Conservation (phyloP, 2,113 vertebrate genomes). For the Carettochelys insculpta region DNA sequence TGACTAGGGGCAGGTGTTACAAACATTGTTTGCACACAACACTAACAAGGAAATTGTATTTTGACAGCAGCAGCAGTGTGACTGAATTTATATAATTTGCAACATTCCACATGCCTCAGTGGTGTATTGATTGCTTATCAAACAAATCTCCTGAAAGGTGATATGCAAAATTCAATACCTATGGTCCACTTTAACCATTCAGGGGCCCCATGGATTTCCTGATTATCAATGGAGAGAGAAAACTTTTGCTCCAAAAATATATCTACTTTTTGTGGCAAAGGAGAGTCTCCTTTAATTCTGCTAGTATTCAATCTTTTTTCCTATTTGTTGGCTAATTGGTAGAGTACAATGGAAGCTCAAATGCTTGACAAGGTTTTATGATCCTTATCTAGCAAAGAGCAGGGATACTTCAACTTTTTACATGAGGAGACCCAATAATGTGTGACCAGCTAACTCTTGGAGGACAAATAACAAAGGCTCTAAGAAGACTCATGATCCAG, state of each 20-base stretch:
- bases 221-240: not conserved
- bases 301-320: accelerated
- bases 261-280: not conserved
- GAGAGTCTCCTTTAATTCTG: not conserved
- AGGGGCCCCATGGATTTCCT: not conserved
- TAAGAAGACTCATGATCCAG: not conserved
- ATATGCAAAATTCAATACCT: not conserved
- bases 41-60: not conserved
- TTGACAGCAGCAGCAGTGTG: not conserved
- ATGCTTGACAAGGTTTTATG: not conserved
- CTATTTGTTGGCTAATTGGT: not conserved
- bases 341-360: not conserved
- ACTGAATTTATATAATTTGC: not conserved
- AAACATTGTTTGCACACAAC: not conserved
- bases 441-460: not conserved
- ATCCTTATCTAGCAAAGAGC: not conserved
- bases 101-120: not conserved
- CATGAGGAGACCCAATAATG: not conserved
- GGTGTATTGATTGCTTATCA: accelerated
- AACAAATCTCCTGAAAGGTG: not conserved
- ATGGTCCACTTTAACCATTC: not conserved
- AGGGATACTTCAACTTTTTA: not conserved
- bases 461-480: not conserved
- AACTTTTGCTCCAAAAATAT: not conserved
- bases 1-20: accelerated